Evolutionary conservation across 2,113 vertebrate species (phyloP).

Genomic region (Engystomops pustulosus): DNA sequence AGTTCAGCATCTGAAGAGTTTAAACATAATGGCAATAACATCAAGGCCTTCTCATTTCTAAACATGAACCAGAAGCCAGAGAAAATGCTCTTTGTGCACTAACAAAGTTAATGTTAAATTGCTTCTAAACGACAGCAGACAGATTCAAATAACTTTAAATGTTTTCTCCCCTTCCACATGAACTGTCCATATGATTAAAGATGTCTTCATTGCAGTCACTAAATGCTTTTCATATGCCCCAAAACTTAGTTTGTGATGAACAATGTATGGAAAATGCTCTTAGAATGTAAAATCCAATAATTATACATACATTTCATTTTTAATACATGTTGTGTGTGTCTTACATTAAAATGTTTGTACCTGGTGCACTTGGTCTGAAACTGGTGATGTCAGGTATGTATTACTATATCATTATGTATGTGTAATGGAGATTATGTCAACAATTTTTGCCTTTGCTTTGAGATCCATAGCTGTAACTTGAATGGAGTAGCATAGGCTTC

Average conservation of each 20-base stretch:
- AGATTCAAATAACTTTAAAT: conserved; percentile 56
- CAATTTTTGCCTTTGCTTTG: neutral
- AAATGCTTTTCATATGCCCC: neutral
- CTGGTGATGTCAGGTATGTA: neutral
- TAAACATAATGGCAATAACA: conserved; percentile 54
- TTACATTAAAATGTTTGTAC: neutral
- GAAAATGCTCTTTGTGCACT: conserved; percentile 49
- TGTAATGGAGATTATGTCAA: neutral
- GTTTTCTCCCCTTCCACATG: conserved; percentile 61
- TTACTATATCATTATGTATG: neutral
- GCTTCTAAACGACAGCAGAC: conserved; percentile 58
- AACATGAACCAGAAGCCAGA: conserved; percentile 50
- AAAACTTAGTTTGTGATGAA: conserved; percentile 4
- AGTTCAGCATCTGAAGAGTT: conserved; percentile 46
- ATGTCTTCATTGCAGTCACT: neutral
- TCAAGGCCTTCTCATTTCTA: conserved; percentile 48
- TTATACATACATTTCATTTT: neutral
- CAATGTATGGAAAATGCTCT: neutral
- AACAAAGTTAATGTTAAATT: conserved; percentile 56
- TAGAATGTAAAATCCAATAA: conserved; percentile 3
- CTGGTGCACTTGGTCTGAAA: neutral
- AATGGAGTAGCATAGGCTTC: too few relatives aligned
- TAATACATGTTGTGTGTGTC: neutral
- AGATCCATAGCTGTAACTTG: too few relatives aligned
- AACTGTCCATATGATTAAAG: conserved; percentile 60